Base-by-base conservation (phyloP, 2,888 invertebrate genomes). In the Crematogaster levior region DNA sequence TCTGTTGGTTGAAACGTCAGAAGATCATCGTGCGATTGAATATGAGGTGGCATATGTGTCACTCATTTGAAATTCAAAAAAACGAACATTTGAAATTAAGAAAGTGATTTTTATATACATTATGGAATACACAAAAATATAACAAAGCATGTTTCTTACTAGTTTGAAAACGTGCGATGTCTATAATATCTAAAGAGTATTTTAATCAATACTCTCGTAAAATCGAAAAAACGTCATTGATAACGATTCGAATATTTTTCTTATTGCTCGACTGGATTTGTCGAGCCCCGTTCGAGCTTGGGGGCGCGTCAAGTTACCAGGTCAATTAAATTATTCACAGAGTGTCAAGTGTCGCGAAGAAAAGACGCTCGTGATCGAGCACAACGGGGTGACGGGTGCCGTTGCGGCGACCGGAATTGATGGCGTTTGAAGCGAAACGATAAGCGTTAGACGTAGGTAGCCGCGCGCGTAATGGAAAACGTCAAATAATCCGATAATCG, bases 401-500 rank as follows among this genome's bases (percentile, higher is more conserved):
- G 48, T 48, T 27, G 60, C 21, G 66, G 18, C 30, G 53, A 48
- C 3, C 46, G 61, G 66, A 85, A 75, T 81, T 81, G 84, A 85
- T 82, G 80, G 53, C 43, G 60, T 46, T 82, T 65, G 83, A 80
- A 70, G 60, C 74, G 72, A 70, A 73, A 81, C 46, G 85, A 88
- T 81, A 81, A 84, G 82, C 84, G 75, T 81, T 30, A 56, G 72
- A 82, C 81, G 81, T 81, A 68, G 73, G 48, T 60, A 61, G 66
- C 65, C 77, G 86, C 4, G 30, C 75, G 51, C 61, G 30, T 89
- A 89, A 88, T 88, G 83, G 88, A 86, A 89, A 89, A 88, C 74
- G 84, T 86, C 83, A 82, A 84, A 82, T 84, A 89, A 86, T 89
- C 87, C 81, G 86, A 87, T 89, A 84, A 89, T 84, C 87, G 83